Conservation (phyloP, 2,888 invertebrate genomes). For the Tetragonisca angustula region DNA sequence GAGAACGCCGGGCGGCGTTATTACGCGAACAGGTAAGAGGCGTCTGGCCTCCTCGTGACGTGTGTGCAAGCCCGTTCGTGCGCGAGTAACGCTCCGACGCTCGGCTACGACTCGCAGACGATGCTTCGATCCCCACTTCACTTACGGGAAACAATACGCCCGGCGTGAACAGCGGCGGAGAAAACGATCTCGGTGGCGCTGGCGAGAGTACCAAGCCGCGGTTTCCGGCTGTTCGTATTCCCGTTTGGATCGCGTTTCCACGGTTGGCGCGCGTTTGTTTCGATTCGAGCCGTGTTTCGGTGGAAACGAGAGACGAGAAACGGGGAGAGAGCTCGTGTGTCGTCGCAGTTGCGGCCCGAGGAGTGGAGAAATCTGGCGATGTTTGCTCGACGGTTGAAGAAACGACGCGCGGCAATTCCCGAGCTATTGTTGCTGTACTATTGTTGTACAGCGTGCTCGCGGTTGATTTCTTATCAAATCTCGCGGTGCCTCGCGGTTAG, state of each 20-base stretch:
- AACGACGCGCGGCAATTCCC: too few species aligned
- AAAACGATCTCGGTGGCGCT: not conserved
- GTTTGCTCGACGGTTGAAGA: too few species aligned
- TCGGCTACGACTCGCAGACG: constrained; percentile 5
- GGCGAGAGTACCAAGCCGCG: not conserved
- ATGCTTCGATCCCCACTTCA: not conserved
- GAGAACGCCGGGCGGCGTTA: not conserved
- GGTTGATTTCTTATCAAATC: too few species aligned
- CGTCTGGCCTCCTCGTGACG: constrained; percentile 25
- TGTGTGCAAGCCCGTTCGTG: constrained; percentile 61
- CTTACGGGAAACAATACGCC: constrained; percentile 25
- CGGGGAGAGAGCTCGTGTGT: constrained; percentile 13
- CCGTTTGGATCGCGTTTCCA: too few species aligned
- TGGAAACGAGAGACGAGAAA: not conserved
- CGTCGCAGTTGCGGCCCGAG: not conserved
- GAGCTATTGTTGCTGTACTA: too few species aligned
- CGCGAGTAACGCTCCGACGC: constrained; percentile 64
- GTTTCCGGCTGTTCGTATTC: too few species aligned
- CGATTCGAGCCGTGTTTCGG: too few species aligned
- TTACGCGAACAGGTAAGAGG: constrained; percentile 42
- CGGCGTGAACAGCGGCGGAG: not conserved
- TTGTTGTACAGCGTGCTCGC: too few species aligned
- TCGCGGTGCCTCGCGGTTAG: too few species aligned
- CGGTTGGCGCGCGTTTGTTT: too few species aligned
- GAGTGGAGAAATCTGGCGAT: too few species aligned